These are phyloP conservation scores for Hepsetus odoe DNA, from an alignment of 2,113 vertebrate genomes.

Conservation along the genomic window DNA sequence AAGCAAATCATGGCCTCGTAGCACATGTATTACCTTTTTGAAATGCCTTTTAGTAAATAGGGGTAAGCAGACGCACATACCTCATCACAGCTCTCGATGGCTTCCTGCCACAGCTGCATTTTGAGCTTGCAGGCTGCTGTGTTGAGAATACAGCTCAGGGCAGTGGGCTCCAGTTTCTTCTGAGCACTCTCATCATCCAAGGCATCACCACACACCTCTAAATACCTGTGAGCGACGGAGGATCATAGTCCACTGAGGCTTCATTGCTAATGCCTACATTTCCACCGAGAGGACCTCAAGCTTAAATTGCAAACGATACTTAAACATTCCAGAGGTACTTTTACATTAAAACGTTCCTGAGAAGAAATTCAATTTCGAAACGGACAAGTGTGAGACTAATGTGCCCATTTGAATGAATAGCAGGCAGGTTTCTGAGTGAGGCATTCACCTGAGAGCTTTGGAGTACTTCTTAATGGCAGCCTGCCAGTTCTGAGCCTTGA, in stretches of 20 bases:
- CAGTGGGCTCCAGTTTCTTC: constrained; percentile 80
- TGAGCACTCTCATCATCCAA: constrained; percentile 71
- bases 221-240: constrained; percentile 75
- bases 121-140: constrained; percentile 91
- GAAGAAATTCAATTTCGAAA: not conserved
- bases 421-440: not conserved
- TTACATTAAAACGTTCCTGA: not conserved
- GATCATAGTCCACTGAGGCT: too few species aligned
- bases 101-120: constrained; percentile 87
- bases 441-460: constrained; percentile 89
- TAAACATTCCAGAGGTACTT: not conserved
- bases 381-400: not conserved
- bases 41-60: too few species aligned
- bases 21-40: too few species aligned
- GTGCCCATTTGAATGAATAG: not conserved
- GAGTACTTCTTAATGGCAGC: constrained; percentile 88
- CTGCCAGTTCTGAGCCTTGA: constrained; percentile 93
- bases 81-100: constrained; percentile 88
- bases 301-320: too few species aligned
- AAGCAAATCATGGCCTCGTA: too few species aligned
- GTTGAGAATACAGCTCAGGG: constrained; percentile 90
- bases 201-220: constrained; percentile 79
- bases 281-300: too few species aligned
- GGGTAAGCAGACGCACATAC: constrained; percentile 65
- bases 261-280: too few species aligned